A percentile compares a stretch with the other conserved stretches of the same genome.
These are phyloP conservation scores for Thereva unica DNA, from an alignment of 2,888 invertebrate species.

Conservation along the genomic window DNA sequence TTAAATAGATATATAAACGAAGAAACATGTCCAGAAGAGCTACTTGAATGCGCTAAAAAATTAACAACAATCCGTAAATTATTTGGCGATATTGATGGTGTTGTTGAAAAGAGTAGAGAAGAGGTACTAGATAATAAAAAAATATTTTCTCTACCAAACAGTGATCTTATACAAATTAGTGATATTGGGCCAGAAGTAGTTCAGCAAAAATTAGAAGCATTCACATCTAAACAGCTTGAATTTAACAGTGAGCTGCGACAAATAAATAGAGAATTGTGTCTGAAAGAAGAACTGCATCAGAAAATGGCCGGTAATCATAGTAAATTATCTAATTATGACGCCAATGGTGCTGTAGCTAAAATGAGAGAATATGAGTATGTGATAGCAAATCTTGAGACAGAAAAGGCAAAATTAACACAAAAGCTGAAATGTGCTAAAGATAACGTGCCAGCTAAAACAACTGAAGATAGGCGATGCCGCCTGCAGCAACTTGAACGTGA, in stretches of 20 bases:
- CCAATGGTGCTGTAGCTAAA: slow-evolving; percentile 62
- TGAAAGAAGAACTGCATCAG: slow-evolving; percentile 55
- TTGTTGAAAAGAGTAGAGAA: slow-evolving; percentile 33
- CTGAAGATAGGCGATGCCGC: slow-evolving; percentile 77
- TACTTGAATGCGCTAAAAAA: slow-evolving; percentile 43
- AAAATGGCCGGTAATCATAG: slow-evolving; percentile 51
- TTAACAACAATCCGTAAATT: slow-evolving; percentile 46
- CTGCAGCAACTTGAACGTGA: slow-evolving; percentile 77
- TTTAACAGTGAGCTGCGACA: slow-evolving; percentile 71
- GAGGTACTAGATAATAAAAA: slow-evolving; percentile 30
- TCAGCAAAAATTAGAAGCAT: slow-evolving; percentile 60
- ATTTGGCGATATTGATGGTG: slow-evolving; percentile 48
- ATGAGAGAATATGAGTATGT: slow-evolving; percentile 71
- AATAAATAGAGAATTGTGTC: slow-evolving; percentile 58
- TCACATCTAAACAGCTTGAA: slow-evolving; percentile 60
- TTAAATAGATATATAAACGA: slow-evolving; percentile 59
- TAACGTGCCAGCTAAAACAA: slow-evolving; percentile 65
- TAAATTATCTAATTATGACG: slow-evolving; percentile 45
- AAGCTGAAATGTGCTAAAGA: slow-evolving; percentile 67
- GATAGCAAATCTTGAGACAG: slow-evolving; percentile 71
- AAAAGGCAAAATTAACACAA: slow-evolving; percentile 72
- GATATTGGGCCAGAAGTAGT: slow-evolving; percentile 63
- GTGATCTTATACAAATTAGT: neutral
- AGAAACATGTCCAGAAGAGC: slow-evolving; percentile 51
- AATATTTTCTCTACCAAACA: slow-evolving; percentile 7